Evolutionary conservation across 2,113 vertebrate species (phyloP).

Genomic region (Ceratotherium simum): DNA sequence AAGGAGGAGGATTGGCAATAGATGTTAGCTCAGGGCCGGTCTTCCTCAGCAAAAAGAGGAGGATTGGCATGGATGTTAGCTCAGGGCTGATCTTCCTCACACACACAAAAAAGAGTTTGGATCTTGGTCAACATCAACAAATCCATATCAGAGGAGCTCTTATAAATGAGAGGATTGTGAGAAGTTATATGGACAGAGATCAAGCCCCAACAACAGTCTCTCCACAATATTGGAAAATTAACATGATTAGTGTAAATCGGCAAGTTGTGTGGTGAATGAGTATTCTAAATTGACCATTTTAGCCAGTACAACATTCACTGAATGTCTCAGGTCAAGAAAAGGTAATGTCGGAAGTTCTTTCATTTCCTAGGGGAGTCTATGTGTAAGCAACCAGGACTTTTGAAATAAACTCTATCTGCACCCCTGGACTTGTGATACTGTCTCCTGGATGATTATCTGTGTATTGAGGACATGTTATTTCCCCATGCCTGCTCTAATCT

Average conservation of each 20-base stretch:
- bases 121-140: not conserved
- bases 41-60: too few species aligned
- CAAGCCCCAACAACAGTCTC: not conserved
- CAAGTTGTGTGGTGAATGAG: not conserved
- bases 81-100: too few species aligned
- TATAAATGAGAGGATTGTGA: conserved; percentile 6
- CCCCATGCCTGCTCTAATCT: not conserved
- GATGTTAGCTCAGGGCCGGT: too few species aligned
- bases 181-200: not conserved
- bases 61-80: too few species aligned
- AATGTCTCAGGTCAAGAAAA: not conserved
- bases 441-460: not conserved
- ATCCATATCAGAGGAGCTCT: not conserved
- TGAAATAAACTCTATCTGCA: not conserved
- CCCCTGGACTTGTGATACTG: not conserved
- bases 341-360: not conserved
- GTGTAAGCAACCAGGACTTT: not conserved
- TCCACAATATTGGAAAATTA: not conserved
- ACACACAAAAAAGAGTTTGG: not conserved
- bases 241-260: not conserved
- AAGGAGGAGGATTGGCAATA: too few species aligned
- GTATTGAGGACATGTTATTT: not conserved
- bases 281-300: conserved; percentile 7
- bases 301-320: not conserved
- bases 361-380: not conserved